Evolutionary conservation across 2,113 vertebrate species (phyloP).

Genomic region (Chloroceryle aenea): DNA sequence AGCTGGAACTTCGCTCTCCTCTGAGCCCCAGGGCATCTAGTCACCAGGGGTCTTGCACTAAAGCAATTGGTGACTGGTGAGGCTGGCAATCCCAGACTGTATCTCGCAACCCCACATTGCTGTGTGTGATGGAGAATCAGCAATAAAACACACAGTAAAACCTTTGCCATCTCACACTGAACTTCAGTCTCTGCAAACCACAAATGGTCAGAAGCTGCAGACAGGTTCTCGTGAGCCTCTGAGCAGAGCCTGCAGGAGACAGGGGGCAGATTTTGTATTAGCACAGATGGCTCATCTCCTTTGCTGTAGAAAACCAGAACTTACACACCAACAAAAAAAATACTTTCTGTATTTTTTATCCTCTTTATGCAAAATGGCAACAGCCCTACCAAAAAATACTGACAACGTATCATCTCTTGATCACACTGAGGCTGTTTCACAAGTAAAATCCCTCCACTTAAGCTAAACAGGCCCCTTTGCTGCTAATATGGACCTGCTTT

Average conservation of each 20-base stretch:
- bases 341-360: neutral
- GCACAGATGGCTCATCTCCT: neutral
- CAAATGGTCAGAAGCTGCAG: neutral
- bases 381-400: neutral
- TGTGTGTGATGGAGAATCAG: neutral
- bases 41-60: neutral
- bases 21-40: accelerated
- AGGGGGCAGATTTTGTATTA: neutral
- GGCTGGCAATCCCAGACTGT: neutral
- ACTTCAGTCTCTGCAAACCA: neutral
- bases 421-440: neutral
- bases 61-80: neutral
- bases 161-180: neutral
- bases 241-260: neutral
- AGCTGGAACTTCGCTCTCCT: neutral
- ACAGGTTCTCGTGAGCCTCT: neutral
- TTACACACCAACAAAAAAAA: neutral
- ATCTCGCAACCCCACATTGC: neutral
- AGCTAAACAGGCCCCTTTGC: neutral
- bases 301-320: neutral
- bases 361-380: neutral
- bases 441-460: neutral
- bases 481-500: neutral
- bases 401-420: neutral
- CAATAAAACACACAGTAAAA: neutral